Percentiles rank a stretch among this genome's conserved stretches.
These are phyloP conservation scores for Pararge aegeria DNA, from an alignment of 1,140 invertebrate species.

Conservation along the genomic window DNA sequence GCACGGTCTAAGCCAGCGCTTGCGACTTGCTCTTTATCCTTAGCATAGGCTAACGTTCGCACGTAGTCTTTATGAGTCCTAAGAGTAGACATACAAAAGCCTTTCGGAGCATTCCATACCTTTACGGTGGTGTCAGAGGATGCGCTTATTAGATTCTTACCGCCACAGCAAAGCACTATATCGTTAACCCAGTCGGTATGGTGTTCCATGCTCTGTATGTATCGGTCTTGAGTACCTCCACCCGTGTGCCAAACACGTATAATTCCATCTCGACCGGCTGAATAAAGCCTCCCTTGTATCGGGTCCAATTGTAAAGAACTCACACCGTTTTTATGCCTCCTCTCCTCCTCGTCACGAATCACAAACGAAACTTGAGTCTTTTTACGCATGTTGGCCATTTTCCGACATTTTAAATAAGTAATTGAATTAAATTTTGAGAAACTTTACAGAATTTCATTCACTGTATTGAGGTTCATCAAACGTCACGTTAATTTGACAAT, in stretches of 20 bases:
- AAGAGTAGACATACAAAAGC: constrained; percentile 99
- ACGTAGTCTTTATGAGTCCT: constrained; percentile 99
- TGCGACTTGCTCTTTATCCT: constrained; percentile 96
- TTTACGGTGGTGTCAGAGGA: constrained; percentile 99
- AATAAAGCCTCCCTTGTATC: constrained; percentile 93
- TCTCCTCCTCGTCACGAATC: constrained; percentile 97
- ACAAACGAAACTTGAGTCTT: constrained; percentile 96
- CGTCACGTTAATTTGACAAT: constrained; percentile 17
- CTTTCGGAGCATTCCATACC: constrained; percentile 99
- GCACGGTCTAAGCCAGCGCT: constrained; percentile 98
- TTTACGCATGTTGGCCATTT: constrained; percentile 78
- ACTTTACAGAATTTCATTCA: constrained; percentile 15
- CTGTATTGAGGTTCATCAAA: constrained; percentile 14
- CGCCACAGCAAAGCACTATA: constrained; percentile 97
- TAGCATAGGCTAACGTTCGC: constrained; percentile 98
- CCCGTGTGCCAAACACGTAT: constrained; percentile 97
- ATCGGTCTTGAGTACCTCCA: constrained; percentile 84
- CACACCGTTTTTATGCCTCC: constrained; percentile 95
- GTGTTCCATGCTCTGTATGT: constrained; percentile 97
- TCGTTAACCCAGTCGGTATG: constrained; percentile 99
- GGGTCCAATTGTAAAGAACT: constrained; percentile 97
- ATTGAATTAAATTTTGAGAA: constrained; percentile 31
- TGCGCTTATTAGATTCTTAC: constrained; percentile 98
- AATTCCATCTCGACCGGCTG: constrained; percentile 98
- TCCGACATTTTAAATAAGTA: constrained; percentile 69